Evolutionary conservation across 1,140 invertebrate species (phyloP).

Genomic region (Tetranychus cinnabarinus): DNA sequence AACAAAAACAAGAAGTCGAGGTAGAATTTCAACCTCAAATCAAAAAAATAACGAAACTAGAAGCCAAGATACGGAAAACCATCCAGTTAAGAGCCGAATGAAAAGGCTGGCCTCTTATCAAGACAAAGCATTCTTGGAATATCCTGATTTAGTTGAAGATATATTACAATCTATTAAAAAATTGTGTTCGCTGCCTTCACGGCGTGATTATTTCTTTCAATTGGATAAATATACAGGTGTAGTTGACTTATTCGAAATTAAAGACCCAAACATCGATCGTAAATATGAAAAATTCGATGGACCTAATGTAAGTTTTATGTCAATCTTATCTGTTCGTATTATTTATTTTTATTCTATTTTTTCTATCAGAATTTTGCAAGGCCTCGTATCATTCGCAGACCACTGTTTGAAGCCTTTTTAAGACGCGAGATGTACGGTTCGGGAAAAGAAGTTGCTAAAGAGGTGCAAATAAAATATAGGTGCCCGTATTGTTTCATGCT

Average conservation of each 20-base stretch:
- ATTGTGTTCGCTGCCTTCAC: slow-evolving; percentile 48
- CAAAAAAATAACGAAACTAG: neutral
- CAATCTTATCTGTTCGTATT: too few species aligned
- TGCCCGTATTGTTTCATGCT: too few species aligned
- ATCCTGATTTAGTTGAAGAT: neutral
- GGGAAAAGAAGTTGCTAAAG: too few species aligned
- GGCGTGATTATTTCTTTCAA: slow-evolving; percentile 56
- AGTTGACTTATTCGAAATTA: slow-evolving; percentile 42
- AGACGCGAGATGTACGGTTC: too few species aligned
- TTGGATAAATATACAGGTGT: slow-evolving; percentile 53
- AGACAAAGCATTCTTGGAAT: neutral
- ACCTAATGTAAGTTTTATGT: too few species aligned
- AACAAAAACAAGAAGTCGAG: neutral
- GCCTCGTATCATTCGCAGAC: too few species aligned
- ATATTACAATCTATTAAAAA: slow-evolving; percentile 42
- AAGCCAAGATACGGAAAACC: neutral
- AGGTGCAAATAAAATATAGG: too few species aligned
- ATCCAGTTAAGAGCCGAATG: neutral
- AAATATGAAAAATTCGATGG: too few species aligned
- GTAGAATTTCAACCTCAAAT: neutral
- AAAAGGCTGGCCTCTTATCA: neutral
- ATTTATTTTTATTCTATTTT: too few species aligned
- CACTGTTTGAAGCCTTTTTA: too few species aligned
- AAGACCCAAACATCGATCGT: neutral
- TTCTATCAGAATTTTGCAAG: too few species aligned